phyloP scores from a whole-genome alignment of 1,140 invertebrate species.

The Epicauta chinensis region DNA sequence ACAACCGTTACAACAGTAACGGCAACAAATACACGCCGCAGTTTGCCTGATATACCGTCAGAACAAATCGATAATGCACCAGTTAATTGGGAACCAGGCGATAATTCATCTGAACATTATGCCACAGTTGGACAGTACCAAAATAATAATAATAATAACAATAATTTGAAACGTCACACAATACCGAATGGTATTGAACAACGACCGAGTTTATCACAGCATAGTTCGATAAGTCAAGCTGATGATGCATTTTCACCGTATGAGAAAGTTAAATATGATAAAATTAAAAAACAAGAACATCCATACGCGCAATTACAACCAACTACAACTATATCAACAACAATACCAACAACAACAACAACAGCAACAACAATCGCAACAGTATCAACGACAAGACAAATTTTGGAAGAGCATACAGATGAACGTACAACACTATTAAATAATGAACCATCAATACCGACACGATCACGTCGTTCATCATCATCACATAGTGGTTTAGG shows the following conservation, averaged over 20 bases:
- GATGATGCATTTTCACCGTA: conserved; percentile 55
- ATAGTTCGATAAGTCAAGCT: conserved; percentile 53
- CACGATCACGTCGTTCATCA: conserved; percentile 48
- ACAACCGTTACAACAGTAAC: conserved; percentile 12
- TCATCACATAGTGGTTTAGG: conserved; percentile 43
- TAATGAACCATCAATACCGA: conserved; percentile 26
- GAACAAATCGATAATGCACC: conserved; percentile 43
- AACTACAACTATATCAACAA: conserved; percentile 12
- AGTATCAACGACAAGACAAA: conserved; percentile 19
- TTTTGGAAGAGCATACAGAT: conserved; percentile 13
- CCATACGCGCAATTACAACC: conserved; percentile 60
- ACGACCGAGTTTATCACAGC: conserved; percentile 49
- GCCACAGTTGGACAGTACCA: conserved; percentile 53
- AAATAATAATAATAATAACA: conserved; percentile 24
- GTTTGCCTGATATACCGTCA: conserved; percentile 58
- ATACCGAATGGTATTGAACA: conserved; percentile 35
- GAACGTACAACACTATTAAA: conserved; percentile 27
- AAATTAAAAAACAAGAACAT: conserved; percentile 52
- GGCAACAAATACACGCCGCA: conserved; percentile 50
- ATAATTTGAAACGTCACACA: conserved; percentile 32
- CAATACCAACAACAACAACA: conserved; percentile 4
- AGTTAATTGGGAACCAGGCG: conserved; percentile 45
- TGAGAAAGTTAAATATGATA: conserved; percentile 52
- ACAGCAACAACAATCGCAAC: conserved; percentile 13
- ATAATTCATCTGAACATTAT: conserved; percentile 59